phyloP scores from a whole-genome alignment of 2,888 invertebrate species.

The Drosophila prolongata region DNA sequence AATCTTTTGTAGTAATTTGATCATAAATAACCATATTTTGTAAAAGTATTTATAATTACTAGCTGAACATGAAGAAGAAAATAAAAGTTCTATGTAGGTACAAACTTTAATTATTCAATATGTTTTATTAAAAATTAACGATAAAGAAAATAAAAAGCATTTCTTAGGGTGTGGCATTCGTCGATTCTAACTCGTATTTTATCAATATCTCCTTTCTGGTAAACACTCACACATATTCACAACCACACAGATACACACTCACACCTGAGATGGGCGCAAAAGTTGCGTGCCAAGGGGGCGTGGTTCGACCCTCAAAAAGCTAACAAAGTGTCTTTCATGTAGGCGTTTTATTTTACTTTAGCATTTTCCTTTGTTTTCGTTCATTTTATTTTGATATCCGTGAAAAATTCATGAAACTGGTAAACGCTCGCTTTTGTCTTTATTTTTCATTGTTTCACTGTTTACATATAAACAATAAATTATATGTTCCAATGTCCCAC shows the following conservation, averaged over 20 bases:
- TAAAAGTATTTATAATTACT: too few relatives aligned
- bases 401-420: slow-evolving; percentile 32
- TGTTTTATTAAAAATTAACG: too few relatives aligned
- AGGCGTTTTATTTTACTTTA: slow-evolving; percentile 21
- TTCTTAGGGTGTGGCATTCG: neutral
- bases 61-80: too few relatives aligned
- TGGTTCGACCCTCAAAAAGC: slow-evolving; percentile 19
- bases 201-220: neutral
- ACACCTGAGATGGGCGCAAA: slow-evolving; percentile 51
- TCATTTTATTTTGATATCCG: slow-evolving; percentile 29
- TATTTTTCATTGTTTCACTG: slow-evolving; percentile 15
- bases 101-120: too few relatives aligned
- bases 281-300: neutral
- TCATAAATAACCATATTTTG: too few relatives aligned
- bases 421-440: slow-evolving; percentile 28
- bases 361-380: slow-evolving; percentile 21
- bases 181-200: too few relatives aligned
- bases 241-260: neutral
- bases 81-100: too few relatives aligned
- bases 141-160: too few relatives aligned
- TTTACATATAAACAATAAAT: slow-evolving; percentile 56
- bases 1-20: too few relatives aligned
- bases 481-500: slow-evolving; percentile 38
- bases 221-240: neutral
- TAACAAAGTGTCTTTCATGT: slow-evolving; percentile 33